These are phyloP conservation scores for Ciconia nigra DNA, from an alignment of 2,797 vertebrate species.

Conservation along the genomic window DNA sequence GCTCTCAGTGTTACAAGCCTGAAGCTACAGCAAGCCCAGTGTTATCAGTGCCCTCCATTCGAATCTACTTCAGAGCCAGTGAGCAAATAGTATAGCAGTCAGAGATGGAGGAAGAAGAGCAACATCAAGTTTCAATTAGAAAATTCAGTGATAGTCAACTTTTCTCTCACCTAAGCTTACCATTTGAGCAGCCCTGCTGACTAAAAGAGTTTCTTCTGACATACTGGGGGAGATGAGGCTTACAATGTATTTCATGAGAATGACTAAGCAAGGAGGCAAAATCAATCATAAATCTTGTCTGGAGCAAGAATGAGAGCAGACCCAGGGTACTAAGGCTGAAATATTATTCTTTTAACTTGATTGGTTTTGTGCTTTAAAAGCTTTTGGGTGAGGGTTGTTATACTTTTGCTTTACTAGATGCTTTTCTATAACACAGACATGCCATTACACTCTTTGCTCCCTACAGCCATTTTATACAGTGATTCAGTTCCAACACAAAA, in stretches of 20 bases:
- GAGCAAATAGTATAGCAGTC: not conserved
- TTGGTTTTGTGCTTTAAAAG: not conserved
- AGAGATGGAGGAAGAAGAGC: not conserved
- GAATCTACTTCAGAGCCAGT: not conserved
- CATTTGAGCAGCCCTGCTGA: not conserved
- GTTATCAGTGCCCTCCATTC: not conserved
- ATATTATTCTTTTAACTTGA: conserved; percentile 26
- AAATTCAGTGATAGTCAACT: not conserved
- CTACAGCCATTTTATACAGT: not conserved
- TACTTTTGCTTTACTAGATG: not conserved
- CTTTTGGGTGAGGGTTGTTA: not conserved
- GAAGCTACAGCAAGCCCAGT: not conserved
- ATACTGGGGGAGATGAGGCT: not conserved
- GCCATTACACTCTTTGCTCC: not conserved
- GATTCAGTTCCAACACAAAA: not conserved
- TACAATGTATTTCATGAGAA: not conserved
- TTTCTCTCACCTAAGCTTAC: not conserved
- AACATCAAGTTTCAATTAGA: not conserved
- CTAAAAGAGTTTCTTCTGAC: not conserved
- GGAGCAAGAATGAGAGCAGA: not conserved
- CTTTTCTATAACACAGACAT: not conserved
- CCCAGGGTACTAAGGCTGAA: not conserved
- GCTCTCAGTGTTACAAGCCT: not conserved
- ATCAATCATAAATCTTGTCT: not conserved
- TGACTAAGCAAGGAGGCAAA: not conserved